A percentile compares a stretch with the other conserved stretches of the same genome.
phyloP scores from a whole-genome alignment of 2,113 vertebrate genomes.

The Emydocephalus ijimae region DNA sequence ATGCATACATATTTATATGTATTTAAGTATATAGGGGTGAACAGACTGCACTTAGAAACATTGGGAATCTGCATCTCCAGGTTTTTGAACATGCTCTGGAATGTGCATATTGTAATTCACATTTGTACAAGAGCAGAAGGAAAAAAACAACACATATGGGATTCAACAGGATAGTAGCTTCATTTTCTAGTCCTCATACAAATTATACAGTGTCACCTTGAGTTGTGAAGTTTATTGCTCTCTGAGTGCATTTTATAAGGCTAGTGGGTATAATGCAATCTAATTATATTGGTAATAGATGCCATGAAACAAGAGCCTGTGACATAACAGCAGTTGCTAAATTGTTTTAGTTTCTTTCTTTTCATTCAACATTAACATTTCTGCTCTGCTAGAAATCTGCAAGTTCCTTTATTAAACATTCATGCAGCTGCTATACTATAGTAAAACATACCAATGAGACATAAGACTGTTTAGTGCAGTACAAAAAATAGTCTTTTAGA shows the following conservation, averaged over 20 bases:
- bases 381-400: slow-evolving; percentile 33
- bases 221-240: slow-evolving; percentile 13
- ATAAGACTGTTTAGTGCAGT: slow-evolving; percentile 6
- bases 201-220: slow-evolving; percentile 10
- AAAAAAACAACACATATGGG: neutral
- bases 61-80: neutral
- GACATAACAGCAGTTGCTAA: slow-evolving; percentile 3
- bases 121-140: neutral
- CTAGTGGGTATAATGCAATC: neutral
- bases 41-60: neutral
- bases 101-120: neutral
- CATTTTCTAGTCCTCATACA: neutral
- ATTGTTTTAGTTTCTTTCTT: slow-evolving; percentile 37
- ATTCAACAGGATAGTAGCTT: neutral
- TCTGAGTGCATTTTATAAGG: slow-evolving; percentile 2
- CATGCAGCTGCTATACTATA: slow-evolving; percentile 27
- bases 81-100: neutral
- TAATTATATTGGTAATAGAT: slow-evolving; percentile 32
- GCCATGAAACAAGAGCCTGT: slow-evolving; percentile 36
- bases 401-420: slow-evolving; percentile 34
- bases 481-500: slow-evolving; percentile 31
- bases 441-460: slow-evolving; percentile 27
- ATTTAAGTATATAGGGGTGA: neutral
- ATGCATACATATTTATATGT: neutral
- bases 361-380: slow-evolving; percentile 29